These are phyloP conservation scores for Nomada hirtipes DNA, from an alignment of 2,888 invertebrate genomes.

Conservation along the genomic window DNA sequence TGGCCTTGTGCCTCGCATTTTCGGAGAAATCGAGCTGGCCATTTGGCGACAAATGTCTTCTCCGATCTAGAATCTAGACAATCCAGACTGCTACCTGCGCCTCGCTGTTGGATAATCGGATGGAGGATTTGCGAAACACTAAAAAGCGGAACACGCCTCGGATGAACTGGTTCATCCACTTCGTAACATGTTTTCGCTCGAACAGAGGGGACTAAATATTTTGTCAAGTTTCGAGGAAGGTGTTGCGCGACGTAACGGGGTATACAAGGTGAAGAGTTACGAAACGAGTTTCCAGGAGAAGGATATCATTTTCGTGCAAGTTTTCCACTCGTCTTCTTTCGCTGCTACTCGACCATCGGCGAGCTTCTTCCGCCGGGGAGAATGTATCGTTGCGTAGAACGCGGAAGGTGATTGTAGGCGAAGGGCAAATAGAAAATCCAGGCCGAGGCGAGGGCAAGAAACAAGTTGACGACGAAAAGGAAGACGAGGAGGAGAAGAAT, in stretches of 20 bases:
- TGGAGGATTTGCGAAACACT: too few relatives aligned
- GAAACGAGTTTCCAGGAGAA: constrained; percentile 13
- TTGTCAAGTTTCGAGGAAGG: not conserved
- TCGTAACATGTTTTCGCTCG: too few relatives aligned
- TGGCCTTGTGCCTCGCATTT: constrained; percentile 58
- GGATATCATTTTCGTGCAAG: constrained; percentile 13
- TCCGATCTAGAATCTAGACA: not conserved
- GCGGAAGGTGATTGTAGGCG: constrained; percentile 55
- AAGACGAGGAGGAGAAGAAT: constrained; percentile 41
- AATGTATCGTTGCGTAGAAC: constrained; percentile 38
- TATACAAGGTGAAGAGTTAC: not conserved
- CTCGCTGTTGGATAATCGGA: too few relatives aligned
- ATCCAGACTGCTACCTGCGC: not conserved
- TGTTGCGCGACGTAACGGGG: not conserved
- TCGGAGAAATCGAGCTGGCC: constrained; percentile 53
- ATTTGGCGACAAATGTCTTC: constrained; percentile 20
- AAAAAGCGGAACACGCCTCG: too few relatives aligned
- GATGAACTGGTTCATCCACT: too few relatives aligned
- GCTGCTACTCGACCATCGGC: not conserved
- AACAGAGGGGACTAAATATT: too few relatives aligned
- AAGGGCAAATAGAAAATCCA: constrained; percentile 56
- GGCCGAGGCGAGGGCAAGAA: constrained; percentile 43
- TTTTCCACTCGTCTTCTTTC: not conserved
- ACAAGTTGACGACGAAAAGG: constrained; percentile 65
- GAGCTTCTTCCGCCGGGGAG: constrained; percentile 12